phyloP scores from a whole-genome alignment of 2,113 vertebrate species.

The Pipa parva region DNA sequence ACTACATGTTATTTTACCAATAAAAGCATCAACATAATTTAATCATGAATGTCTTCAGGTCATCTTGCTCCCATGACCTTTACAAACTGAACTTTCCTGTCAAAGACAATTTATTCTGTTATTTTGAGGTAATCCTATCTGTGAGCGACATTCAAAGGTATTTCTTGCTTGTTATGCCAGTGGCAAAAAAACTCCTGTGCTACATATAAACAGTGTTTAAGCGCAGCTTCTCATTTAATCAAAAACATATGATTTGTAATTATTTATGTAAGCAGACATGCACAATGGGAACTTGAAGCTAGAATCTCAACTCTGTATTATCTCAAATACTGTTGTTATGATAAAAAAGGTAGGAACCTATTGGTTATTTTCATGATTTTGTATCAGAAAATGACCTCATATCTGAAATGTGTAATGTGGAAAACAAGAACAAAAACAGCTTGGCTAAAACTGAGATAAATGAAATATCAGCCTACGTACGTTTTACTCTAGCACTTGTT shows the following conservation, averaged over 20 bases:
- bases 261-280: constrained; percentile 32
- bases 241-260: constrained; percentile 39
- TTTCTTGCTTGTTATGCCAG: constrained; percentile 24
- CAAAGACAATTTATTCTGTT: constrained; percentile 36
- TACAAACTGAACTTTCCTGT: constrained; percentile 29
- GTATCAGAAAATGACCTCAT: not conserved
- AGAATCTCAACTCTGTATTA: constrained; percentile 12
- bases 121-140: constrained; percentile 39
- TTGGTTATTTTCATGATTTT: not conserved
- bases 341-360: not conserved
- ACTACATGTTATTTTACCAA: constrained; percentile 26
- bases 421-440: not conserved
- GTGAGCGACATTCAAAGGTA: constrained; percentile 34
- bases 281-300: constrained; percentile 25
- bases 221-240: constrained; percentile 36
- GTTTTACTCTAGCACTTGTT: too few species aligned
- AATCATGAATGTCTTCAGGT: constrained; percentile 35
- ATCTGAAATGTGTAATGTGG: not conserved
- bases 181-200: constrained; percentile 32
- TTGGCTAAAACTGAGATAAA: not conserved
- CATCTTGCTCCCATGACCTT: constrained; percentile 40
- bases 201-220: constrained; percentile 41
- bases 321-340: constrained; percentile 8
- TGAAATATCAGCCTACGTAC: not conserved
- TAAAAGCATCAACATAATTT: constrained; percentile 38